A percentile compares a stretch with the other conserved stretches of the same genome.
phyloP scores from a whole-genome alignment of 1,140 invertebrate genomes.

The Polypedilum pembai region DNA sequence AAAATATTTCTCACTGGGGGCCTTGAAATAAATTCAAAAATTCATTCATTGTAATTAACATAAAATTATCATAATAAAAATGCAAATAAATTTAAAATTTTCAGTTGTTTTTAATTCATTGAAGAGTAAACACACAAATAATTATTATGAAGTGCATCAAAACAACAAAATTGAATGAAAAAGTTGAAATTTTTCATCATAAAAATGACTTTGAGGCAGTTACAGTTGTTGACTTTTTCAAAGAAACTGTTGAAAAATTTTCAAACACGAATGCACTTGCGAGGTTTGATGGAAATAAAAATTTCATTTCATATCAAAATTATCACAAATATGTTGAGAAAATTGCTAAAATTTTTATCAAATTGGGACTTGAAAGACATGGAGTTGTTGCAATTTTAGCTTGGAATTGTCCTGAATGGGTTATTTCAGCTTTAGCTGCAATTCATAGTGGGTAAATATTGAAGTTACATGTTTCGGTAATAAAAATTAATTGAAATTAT shows the following conservation, averaged over 20 bases:
- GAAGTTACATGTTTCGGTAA: background rate
- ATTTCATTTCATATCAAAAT: constrained; percentile 61
- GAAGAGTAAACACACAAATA: too few relatives aligned
- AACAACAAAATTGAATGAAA: background rate
- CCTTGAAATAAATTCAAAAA: too few relatives aligned
- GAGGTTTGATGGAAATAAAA: constrained; percentile 31
- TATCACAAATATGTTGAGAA: constrained; percentile 65
- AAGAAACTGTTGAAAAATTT: background rate
- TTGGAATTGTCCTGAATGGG: constrained; percentile 89
- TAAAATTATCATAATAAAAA: too few relatives aligned
- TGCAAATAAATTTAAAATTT: too few relatives aligned
- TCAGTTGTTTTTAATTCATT: too few relatives aligned
- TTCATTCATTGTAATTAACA: too few relatives aligned
- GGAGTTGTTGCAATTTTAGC: constrained; percentile 82
- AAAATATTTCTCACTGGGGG: too few relatives aligned
- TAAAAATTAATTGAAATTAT: background rate
- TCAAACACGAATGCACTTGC: background rate
- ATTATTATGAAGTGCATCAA: background rate
- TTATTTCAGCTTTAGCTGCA: constrained; percentile 72
- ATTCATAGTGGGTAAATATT: constrained; percentile 77
- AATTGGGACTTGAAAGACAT: constrained; percentile 71
- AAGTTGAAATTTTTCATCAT: background rate
- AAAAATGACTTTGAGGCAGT: background rate
- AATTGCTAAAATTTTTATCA: constrained; percentile 79
- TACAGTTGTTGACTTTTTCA: background rate